Evolutionary conservation across 2,888 invertebrate species (phyloP).

Genomic region (Sialis fuliginosa): DNA sequence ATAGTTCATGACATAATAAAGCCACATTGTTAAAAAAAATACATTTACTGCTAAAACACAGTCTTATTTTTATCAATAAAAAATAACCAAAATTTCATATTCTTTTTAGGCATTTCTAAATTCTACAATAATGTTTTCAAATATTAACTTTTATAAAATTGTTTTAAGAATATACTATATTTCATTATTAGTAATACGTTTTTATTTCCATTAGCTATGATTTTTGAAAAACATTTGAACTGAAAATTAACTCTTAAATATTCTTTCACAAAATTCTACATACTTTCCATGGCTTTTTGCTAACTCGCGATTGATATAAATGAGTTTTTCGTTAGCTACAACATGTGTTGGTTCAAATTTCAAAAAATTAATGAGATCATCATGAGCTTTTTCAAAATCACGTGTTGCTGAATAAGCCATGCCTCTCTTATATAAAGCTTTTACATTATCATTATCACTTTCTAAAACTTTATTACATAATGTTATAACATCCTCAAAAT

Average conservation of each 20-base stretch:
- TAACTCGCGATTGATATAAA: constrained; percentile 33
- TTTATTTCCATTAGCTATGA: too few species aligned
- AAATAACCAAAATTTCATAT: too few species aligned
- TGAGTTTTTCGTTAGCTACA: constrained; percentile 38
- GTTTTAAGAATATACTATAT: too few species aligned
- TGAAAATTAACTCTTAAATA: constrained; percentile 21
- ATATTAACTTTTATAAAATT: too few species aligned
- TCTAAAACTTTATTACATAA: constrained; percentile 34
- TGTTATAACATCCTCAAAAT: constrained; percentile 44
- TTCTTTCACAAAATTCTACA: constrained; percentile 29
- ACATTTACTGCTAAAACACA: too few species aligned
- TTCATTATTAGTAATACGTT: too few species aligned
- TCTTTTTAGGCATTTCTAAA: too few species aligned
- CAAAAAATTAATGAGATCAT: constrained; percentile 34
- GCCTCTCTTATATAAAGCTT: constrained; percentile 31
- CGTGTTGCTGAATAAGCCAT: constrained; percentile 32
- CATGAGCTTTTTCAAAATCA: constrained; percentile 47
- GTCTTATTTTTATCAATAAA: too few species aligned
- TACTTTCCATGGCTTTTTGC: constrained; percentile 40
- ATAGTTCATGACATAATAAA: too few species aligned
- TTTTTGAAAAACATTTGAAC: neutral
- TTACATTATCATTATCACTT: constrained; percentile 22
- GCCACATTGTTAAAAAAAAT: too few species aligned
- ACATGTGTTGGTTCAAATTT: constrained; percentile 46
- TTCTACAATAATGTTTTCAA: too few species aligned